These are phyloP conservation scores for Platygyra sinensis DNA, from an alignment of 64 coral and sea anemone genomes.

Conservation along the genomic window DNA sequence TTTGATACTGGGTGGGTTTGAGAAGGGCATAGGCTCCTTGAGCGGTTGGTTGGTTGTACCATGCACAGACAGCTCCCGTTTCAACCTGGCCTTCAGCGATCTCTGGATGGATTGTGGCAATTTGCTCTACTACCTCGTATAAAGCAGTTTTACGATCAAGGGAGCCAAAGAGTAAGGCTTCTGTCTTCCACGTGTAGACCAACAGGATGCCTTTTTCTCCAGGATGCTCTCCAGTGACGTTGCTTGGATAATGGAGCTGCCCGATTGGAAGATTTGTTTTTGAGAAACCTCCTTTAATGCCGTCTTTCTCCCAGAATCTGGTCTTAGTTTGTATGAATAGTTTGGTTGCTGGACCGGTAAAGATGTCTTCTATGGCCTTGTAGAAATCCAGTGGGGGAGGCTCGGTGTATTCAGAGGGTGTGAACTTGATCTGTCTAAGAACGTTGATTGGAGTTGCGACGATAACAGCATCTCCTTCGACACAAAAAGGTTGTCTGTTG, in stretches of 20 bases:
- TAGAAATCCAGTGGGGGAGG: neutral
- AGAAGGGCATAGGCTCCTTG: constrained; percentile 9
- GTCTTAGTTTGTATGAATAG: constrained; percentile 48
- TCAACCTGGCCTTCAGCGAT: constrained; percentile 36
- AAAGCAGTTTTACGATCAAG: neutral
- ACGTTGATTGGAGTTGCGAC: constrained; percentile 45
- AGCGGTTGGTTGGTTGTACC: constrained; percentile 40
- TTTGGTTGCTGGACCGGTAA: constrained; percentile 42
- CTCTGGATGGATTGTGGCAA: constrained; percentile 32
- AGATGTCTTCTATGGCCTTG: constrained; percentile 59
- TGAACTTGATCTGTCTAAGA: constrained; percentile 38
- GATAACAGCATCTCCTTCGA: constrained; percentile 42
- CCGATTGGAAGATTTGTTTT: constrained; percentile 69
- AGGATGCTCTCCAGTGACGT: neutral
- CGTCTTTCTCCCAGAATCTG: constrained; percentile 34
- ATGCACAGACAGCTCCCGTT: constrained; percentile 28
- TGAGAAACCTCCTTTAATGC: constrained; percentile 57
- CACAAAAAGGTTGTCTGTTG: neutral
- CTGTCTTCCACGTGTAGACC: constrained; percentile 52
- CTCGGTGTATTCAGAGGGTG: neutral
- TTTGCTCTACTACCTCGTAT: constrained; percentile 34
- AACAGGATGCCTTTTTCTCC: constrained; percentile 38
- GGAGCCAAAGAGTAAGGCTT: constrained; percentile 48
- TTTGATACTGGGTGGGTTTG: constrained; percentile 18
- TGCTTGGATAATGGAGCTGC: constrained; percentile 38